Evolutionary conservation across 2,113 vertebrate genomes (phyloP), one percentile per base, ranked within the genome.

Genomic region (Rhinolophus ferrumequinum): DNA sequence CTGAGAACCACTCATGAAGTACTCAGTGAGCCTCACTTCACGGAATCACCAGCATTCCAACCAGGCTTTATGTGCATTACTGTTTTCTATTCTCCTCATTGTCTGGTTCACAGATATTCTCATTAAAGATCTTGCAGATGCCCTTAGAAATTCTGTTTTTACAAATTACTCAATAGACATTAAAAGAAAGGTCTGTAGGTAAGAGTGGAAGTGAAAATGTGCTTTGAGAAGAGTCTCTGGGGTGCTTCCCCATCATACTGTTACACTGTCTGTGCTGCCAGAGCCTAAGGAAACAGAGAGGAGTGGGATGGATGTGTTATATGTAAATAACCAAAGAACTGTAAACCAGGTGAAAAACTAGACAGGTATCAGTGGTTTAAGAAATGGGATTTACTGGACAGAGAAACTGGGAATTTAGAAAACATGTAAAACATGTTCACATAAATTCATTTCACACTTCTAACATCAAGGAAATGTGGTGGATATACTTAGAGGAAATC

Each of bases 181-280:
- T 33, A 87, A 28, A 70, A 58, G 21, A 86, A 54, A 56, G 8
- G 10, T 54, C 24, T 41, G 6, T 19, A 24, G 33, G 0, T 0
- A n/a, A 41, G 7, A 82, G 10, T 7, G 3, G 18, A 35, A 41
- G 2, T 62, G 24, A 5, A 35, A 56, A 12, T 11, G 3, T 2
- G 14, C 56, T 77, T 26, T 38, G 64, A 41, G 13, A 70, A 35
- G 41, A 60, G 9, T 33, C 18, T 18, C 11, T 2, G 3, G 8
- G 35, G 21, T 54, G 47, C 52, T 56, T 54, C 18, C 24, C 44
- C 35, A 5, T 26, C 30, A n/a, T 33, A 5, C 2, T 13, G 47
- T 10, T 21, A 5, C 0, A 7, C 9, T 44, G 7, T 69, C 12
- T 19, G 7, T 16, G 5, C 0, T n/a, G 14, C 18, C 8, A 16